A percentile compares a stretch with the other conserved stretches of the same genome.
phyloP scores from a whole-genome alignment of 2,113 vertebrate genomes.

The Psettodes erumei region DNA sequence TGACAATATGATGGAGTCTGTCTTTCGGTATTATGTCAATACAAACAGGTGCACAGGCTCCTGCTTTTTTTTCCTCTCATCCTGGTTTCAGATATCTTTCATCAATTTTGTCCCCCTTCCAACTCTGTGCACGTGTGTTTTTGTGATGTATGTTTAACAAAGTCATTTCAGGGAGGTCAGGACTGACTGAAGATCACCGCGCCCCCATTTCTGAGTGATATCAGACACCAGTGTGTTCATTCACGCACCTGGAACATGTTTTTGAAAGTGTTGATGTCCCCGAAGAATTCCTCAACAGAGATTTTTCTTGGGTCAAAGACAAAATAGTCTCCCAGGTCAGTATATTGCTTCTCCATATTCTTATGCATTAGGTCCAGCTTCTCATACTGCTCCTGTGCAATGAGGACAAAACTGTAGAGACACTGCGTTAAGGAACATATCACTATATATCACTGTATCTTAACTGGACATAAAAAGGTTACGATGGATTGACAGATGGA shows the following conservation, averaged over 20 bases:
- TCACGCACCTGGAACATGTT: conserved; percentile 88
- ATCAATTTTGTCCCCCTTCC: neutral
- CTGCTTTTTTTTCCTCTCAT: neutral
- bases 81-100: conserved; percentile 21
- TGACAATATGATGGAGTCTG: conserved; percentile 25
- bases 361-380: conserved; percentile 87
- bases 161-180: neutral
- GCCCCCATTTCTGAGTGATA: neutral
- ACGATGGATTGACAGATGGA: no score
- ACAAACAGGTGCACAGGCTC: conserved; percentile 32
- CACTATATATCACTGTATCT: neutral
- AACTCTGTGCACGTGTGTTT: neutral
- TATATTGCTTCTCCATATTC: conserved; percentile 88
- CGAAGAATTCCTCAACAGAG: conserved; percentile 86
- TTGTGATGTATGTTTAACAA: neutral
- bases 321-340: conserved; percentile 84
- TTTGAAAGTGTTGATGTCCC: conserved; percentile 88
- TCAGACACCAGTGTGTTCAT: neutral
- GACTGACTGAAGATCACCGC: conserved; percentile 12
- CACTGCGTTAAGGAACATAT: conserved; percentile 78
- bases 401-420: conserved; percentile 84
- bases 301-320: conserved; percentile 87
- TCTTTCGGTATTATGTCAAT: conserved; percentile 52
- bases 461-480: neutral
- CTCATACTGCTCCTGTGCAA: conserved; percentile 84